A percentile compares a stretch with the other conserved stretches of the same genome.
These are phyloP conservation scores for Iselma pallidipennis DNA, from an alignment of 2,888 invertebrate species.

Conservation along the genomic window DNA sequence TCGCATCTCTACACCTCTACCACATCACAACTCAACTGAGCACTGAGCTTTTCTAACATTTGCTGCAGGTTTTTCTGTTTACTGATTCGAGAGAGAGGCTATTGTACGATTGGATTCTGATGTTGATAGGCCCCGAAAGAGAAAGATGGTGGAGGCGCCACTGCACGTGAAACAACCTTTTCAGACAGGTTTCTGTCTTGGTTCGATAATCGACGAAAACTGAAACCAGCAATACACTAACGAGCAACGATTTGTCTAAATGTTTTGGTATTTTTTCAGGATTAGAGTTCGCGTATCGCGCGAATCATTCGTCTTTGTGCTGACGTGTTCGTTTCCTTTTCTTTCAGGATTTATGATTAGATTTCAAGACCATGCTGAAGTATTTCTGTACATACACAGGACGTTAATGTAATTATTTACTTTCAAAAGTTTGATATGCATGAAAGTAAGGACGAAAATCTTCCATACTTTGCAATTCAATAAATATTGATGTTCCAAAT, in stretches of 20 bases:
- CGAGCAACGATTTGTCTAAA: not conserved
- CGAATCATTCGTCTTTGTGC: too few species aligned
- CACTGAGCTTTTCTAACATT: not conserved
- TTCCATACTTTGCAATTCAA: too few species aligned
- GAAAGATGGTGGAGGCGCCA: not conserved
- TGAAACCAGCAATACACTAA: not conserved
- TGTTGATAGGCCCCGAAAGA: not conserved
- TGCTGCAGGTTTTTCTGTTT: not conserved
- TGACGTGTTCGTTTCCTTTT: too few species aligned
- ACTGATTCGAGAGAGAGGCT: not conserved
- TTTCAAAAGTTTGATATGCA: too few species aligned
- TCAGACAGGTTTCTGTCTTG: not conserved
- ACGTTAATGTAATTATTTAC: too few species aligned
- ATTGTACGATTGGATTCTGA: not conserved
- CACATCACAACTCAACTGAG: not conserved
- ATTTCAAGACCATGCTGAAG: too few species aligned
- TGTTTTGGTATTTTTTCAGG: too few species aligned
- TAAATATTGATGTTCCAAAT: too few species aligned
- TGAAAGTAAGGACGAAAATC: too few species aligned
- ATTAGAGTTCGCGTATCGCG: too few species aligned
- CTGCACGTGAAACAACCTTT: not conserved
- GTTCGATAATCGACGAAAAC: not conserved
- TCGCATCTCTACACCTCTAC: not conserved
- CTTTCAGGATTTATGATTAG: too few species aligned
- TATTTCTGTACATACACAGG: too few species aligned